Conservation (phyloP, 23 tunicate genomes). For the Halocynthia aurantium region DNA sequence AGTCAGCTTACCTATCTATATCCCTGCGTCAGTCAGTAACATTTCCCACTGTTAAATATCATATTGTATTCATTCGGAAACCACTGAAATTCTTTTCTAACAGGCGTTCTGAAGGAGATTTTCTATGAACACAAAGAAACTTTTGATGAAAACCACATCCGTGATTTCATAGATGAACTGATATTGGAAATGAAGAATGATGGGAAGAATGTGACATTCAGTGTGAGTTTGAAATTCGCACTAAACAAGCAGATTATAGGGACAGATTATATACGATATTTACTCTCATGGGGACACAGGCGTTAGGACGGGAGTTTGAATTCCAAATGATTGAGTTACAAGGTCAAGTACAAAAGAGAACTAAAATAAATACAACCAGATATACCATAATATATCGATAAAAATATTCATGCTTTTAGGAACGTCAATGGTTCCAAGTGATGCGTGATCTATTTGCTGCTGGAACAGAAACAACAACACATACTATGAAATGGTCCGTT, state of each 20-base stretch:
- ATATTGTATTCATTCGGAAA: too few species aligned
- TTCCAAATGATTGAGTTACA: too few species aligned
- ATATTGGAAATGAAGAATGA: conserved; percentile 1
- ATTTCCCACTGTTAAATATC: too few species aligned
- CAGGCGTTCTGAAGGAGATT: not conserved
- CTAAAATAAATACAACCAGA: too few species aligned
- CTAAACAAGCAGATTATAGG: too few species aligned
- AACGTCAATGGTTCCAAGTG: conserved; percentile 20
- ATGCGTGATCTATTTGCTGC: conserved; percentile 23
- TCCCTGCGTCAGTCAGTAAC: too few species aligned
- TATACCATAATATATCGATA: not conserved
- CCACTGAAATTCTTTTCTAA: not conserved
- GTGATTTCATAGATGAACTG: conserved; percentile 35
- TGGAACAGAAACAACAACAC: conserved; percentile 36
- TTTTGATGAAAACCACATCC: conserved; percentile 27
- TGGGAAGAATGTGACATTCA: not conserved
- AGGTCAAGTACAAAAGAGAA: too few species aligned
- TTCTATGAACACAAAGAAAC: conserved; percentile 12
- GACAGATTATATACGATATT: too few species aligned
- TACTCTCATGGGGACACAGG: too few species aligned
- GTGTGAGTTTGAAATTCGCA: not conserved
- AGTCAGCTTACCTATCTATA: too few species aligned
- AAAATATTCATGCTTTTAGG: conserved; percentile 7
- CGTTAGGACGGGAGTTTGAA: too few species aligned
- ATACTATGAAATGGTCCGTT: conserved; percentile 25